Base-by-base conservation (phyloP, 2,888 invertebrate species). In the Willowsia nigromaculata region DNA sequence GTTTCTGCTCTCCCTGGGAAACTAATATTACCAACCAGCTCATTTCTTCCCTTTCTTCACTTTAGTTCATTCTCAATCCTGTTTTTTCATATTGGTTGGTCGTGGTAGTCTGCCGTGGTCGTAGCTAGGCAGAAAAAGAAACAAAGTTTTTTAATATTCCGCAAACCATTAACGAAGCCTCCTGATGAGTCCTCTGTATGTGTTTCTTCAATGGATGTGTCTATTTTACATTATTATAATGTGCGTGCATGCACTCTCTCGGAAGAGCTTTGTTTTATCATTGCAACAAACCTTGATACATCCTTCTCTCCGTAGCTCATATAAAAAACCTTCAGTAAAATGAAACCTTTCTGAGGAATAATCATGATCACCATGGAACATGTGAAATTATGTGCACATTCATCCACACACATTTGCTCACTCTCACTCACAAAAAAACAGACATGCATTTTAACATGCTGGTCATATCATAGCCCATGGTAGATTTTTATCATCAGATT, bases 91-190 rank as follows among this genome's bases (percentile, higher is more conserved):
- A 68, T 74, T 43, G n/a, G n/a, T n/a, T n/a, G n/a, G n/a, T n/a
- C n/a, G n/a, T n/a, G n/a, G n/a, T n/a, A n/a, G n/a, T n/a, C n/a
- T n/a, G n/a, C n/a, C 30, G 40, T 74, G 18, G 9, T 33, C 47
- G 22, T 22, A n/a, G 18, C 43, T 68, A 43, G 47, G 25, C 43
- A 40, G 68, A 47, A 25, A n/a, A n/a, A 43, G 68, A 33, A 40
- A 43, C 43, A 74, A 68, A 68, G 43, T 74, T 22, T 74, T 43
- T 43, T 65, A 13, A 18, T 53, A 59, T 68, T 74, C 71, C 43
- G 71, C 43, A 74, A 68, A 74, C 43, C 47, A 74, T 74, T 74
- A 74, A 43, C 40, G 43, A 74, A 65, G 33, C 65, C 78, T 78
- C 50, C 50, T 50, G 74, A 43, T 74, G 74, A 43, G 40, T 65